A percentile compares a stretch with the other conserved stretches of the same genome.
These are phyloP conservation scores for Coregonus sp. DNA, from an alignment of 2,797 vertebrate genomes.

Conservation along the genomic window DNA sequence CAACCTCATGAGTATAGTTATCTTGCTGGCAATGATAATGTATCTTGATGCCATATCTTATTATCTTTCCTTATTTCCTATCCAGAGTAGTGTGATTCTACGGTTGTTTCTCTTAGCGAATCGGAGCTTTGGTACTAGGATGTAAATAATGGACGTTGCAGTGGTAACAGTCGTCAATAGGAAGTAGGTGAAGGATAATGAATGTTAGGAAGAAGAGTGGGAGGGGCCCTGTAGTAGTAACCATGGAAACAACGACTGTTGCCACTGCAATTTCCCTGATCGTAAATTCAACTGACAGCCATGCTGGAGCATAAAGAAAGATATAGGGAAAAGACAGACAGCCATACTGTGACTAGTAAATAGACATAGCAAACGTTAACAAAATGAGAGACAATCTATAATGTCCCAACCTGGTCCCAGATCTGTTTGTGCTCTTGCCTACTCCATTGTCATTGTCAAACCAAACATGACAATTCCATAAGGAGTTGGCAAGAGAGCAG, in stretches of 20 bases:
- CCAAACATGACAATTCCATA: background rate
- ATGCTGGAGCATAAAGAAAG: background rate
- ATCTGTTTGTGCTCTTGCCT: background rate
- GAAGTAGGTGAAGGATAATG: constrained; percentile 2
- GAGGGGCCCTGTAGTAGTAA: constrained; percentile 33
- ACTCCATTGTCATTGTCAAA: background rate
- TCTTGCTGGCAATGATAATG: background rate
- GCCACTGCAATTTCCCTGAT: constrained; percentile 38
- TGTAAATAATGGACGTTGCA: background rate
- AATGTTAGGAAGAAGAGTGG: background rate
- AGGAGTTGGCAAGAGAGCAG: background rate
- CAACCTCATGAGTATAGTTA: background rate
- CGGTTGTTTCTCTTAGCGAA: background rate
- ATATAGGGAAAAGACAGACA: background rate
- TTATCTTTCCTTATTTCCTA: background rate
- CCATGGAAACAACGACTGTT: constrained; percentile 53
- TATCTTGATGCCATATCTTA: background rate
- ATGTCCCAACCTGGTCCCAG: background rate
- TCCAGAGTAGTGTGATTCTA: background rate
- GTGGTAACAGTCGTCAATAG: constrained; percentile 13
- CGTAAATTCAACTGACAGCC: background rate
- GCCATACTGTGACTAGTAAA: background rate
- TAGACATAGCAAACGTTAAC: background rate
- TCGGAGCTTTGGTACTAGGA: background rate
- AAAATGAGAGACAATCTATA: background rate